Base-by-base conservation (phyloP, 2,888 invertebrate genomes). In the Lepidochrysops patricia region DNA sequence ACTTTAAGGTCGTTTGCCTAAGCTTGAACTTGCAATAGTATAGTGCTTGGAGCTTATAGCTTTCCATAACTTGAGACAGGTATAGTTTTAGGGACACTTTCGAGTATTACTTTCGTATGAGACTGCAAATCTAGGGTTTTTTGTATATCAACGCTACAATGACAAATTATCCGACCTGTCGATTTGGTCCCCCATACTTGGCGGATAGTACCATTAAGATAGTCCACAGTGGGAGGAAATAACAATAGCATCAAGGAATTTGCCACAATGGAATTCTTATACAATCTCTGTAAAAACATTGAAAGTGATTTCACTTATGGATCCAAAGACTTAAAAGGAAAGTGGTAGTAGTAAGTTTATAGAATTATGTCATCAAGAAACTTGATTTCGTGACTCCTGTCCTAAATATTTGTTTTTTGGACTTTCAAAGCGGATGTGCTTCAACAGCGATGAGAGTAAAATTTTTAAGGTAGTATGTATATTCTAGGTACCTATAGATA, bases 131-230 rank as follows among this genome's bases (percentile, higher is more conserved):
- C n/a, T n/a, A n/a, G n/a, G n/a, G n/a, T n/a, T n/a, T n/a, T n/a
- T n/a, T n/a, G n/a, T n/a, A n/a, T n/a, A 52, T 52, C 26, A 52
- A 27, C 26, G n/a, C 52, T 52, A 26, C 52, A 43, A 26, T 52
- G 52, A 52, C 52, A 52, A 52, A 52, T 52, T 52, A 2, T 52
- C 13, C 13, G 27, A 52, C 52, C 52, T 52, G 52, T 52, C 52
- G 52, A 52, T 52, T 52, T 52, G n/a, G 26, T 7, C 2, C 6
- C 26, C 52, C 52, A 52, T 27, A 52, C 52, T 27, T 52, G 52
- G 52, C 6, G 13, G 6, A 13, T 27, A 23, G 26, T 26, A 27
- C 52, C 27, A 52, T 52, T 52, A 52, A 52, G 15, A 52, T 52
- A 50, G 27, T 13, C n/a, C 27, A 7, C 13, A 26, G 52, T 52